Conservation (phyloP, 2,888 invertebrate species). For the Peribatodes rhomboidaria region DNA sequence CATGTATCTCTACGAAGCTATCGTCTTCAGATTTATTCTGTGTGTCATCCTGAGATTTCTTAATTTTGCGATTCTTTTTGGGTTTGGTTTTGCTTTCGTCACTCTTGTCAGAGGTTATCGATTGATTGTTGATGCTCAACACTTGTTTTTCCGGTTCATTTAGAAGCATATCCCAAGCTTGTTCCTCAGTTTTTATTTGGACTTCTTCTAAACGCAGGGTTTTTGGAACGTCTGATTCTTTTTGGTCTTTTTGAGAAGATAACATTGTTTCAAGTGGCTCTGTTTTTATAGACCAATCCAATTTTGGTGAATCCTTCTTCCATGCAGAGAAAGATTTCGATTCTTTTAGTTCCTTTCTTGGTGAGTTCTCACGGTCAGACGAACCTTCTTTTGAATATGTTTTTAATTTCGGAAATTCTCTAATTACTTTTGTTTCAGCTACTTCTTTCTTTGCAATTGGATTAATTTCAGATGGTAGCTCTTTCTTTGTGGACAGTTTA, state of each 20-base stretch:
- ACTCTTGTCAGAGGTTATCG: slow-evolving; percentile 47
- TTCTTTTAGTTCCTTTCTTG: slow-evolving; percentile 30
- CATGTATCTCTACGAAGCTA: slow-evolving; percentile 81
- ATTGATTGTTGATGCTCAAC: slow-evolving; percentile 48
- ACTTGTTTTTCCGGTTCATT: slow-evolving; percentile 67
- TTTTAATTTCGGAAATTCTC: slow-evolving; percentile 19
- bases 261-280: slow-evolving; percentile 43
- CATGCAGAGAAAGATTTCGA: slow-evolving; percentile 32
- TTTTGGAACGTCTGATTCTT: slow-evolving; percentile 49
- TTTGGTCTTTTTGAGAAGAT: slow-evolving; percentile 53
- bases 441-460: slow-evolving; percentile 2
- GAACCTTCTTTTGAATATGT: slow-evolving; percentile 29
- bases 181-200: slow-evolving; percentile 71
- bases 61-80: slow-evolving; percentile 70
- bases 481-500: slow-evolving; percentile 19
- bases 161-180: slow-evolving; percentile 79
- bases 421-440: slow-evolving; percentile 1
- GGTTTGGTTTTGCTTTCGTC: slow-evolving; percentile 72
- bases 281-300: slow-evolving; percentile 40
- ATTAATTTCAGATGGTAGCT: background rate
- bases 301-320: slow-evolving; percentile 44
- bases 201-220: slow-evolving; percentile 51
- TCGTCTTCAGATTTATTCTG: slow-evolving; percentile 73
- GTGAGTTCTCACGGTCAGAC: slow-evolving; percentile 34
- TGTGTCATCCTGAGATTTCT: slow-evolving; percentile 68